Evolutionary conservation across 2,113 vertebrate species (phyloP).

Genomic region (Cettia cetti): DNA sequence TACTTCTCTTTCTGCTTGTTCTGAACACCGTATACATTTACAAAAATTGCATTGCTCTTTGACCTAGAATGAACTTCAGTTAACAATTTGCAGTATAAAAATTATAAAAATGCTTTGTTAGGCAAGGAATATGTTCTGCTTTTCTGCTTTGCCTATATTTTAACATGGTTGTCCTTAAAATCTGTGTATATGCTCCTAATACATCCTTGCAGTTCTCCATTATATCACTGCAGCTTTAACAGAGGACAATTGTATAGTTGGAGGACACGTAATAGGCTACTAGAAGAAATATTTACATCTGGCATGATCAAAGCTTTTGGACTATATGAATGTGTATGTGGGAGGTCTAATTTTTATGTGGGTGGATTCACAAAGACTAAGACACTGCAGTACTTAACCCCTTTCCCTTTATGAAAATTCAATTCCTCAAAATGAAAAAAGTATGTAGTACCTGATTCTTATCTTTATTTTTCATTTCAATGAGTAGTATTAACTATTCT

Average conservation of each 20-base stretch:
- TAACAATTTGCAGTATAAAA: neutral
- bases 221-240: neutral
- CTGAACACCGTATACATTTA: neutral
- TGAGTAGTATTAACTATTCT: slow-evolving; percentile 34
- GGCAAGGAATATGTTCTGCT: neutral
- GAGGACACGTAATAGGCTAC: neutral
- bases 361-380: slow-evolving; percentile 53
- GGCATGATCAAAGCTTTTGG: slow-evolving; percentile 47
- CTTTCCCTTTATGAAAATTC: slow-evolving; percentile 59
- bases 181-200: neutral
- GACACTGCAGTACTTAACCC: slow-evolving; percentile 45
- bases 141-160: neutral
- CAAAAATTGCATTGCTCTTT: neutral
- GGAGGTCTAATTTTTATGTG: slow-evolving; percentile 53
- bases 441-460: slow-evolving; percentile 48
- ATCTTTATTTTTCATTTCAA: slow-evolving; percentile 49
- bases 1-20: neutral
- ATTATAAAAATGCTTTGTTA: neutral
- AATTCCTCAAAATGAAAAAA: slow-evolving; percentile 58
- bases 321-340: slow-evolving; percentile 1
- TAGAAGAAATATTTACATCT: slow-evolving; percentile 54
- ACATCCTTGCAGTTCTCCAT: neutral
- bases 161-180: neutral
- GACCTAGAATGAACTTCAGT: neutral
- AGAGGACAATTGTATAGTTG: slow-evolving; percentile 45